phyloP scores from a whole-genome alignment of 2,888 invertebrate species.

The Tetragnatha montana region DNA sequence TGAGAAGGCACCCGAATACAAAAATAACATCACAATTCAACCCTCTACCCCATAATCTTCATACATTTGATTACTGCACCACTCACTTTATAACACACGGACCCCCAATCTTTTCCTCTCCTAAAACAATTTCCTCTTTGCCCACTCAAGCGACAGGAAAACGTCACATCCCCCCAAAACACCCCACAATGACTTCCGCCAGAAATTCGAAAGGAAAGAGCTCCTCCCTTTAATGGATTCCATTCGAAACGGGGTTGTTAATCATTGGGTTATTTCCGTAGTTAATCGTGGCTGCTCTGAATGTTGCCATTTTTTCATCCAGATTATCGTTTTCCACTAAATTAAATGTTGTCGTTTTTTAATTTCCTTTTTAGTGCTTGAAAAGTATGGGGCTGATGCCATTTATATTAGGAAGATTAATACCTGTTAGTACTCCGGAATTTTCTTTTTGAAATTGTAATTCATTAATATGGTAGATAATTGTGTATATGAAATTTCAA shows the following conservation, averaged over 20 bases:
- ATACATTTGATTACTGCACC: background rate
- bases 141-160: background rate
- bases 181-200: background rate
- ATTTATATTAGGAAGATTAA: no score
- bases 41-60: background rate
- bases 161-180: background rate
- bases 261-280: background rate
- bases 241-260: background rate
- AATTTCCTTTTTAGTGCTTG: no score
- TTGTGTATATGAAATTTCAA: no score
- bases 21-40: background rate
- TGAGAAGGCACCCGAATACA: no score
- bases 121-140: background rate
- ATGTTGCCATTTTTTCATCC: no score
- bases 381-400: no score
- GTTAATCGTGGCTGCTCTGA: no score
- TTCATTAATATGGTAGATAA: no score
- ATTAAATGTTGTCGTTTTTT: no score
- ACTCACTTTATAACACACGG: background rate
- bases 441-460: no score
- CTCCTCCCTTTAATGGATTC: background rate
- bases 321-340: no score
- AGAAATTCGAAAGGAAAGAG: background rate
- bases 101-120: background rate
- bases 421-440: no score